Evolutionary conservation across 35 echinoderm and acorn worm genomes (phyloP), one percentile per base, ranked within the genome.

Genomic region (Apostichopus japonicus): DNA sequence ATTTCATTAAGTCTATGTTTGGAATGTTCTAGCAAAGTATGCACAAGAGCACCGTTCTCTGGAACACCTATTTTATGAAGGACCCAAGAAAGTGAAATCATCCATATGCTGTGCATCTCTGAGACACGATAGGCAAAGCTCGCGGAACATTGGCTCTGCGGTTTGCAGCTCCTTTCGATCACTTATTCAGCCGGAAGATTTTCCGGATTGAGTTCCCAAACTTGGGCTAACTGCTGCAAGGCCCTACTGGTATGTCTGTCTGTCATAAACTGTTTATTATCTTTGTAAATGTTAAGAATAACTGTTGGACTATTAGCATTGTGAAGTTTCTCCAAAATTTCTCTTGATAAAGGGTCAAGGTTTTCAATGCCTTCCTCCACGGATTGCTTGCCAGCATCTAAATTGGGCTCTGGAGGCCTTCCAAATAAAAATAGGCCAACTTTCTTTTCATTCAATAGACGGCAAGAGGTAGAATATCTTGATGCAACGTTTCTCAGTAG

Each of bases 221-320:
- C 86, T 55, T 93, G 77, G 16, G 94, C 84, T 17, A 95, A 92
- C 78, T 83, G 92, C 24, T 25, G 72, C n/a, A 95, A 77, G 1
- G 94, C 94, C 15, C 91, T 77, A 33, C 84, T 87, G 16, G 25
- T 62, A 62, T 95, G 94, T 63, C 93, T 92, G 22, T 90, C 86
- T 24, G 56, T 93, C 51, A 93, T 53, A 23, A 84, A 65, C 63
- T 56, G 55, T 65, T 83, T 51, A 77, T 88, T 57, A 14, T 93
- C 78, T 77, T 61, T 53, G 5, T 58, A 62, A 87, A 92, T 90
- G n/a, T 90, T 16, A n/a, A 95, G 81, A 4, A 95, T 79, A 44
- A 72, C 86, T 53, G 6, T 25, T 5, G 86, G 86, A 25, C 7
- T 65, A 19, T 72, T 33, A 33, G 86, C 86, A 33, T 53, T 51